Percentiles rank a stretch among this genome's conserved stretches.
Evolutionary conservation across 2,888 invertebrate genomes (phyloP).

Genomic region (Tetropium fuscum): DNA sequence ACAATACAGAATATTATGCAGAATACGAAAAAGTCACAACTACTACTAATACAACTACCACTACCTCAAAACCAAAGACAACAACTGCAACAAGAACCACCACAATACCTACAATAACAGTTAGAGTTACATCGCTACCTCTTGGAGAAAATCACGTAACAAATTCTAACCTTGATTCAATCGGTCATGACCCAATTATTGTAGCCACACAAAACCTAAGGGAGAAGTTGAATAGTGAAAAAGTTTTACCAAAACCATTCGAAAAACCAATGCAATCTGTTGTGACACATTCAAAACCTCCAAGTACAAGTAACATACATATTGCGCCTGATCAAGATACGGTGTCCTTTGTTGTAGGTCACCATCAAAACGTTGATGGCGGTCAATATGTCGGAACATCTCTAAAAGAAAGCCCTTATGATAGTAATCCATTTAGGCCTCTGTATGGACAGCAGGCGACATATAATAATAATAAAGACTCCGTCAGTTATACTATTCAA

Average conservation of each 20-base stretch:
- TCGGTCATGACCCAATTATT: slow-evolving; percentile 58
- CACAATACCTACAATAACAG: slow-evolving; percentile 35
- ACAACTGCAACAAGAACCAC: slow-evolving; percentile 37
- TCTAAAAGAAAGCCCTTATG: slow-evolving; percentile 68
- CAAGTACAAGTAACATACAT: slow-evolving; percentile 74
- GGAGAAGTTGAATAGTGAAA: slow-evolving; percentile 63
- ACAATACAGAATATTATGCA: slow-evolving; percentile 25
- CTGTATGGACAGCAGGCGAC: slow-evolving; percentile 48
- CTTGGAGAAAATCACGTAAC: slow-evolving; percentile 63
- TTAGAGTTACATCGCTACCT: slow-evolving; percentile 63
- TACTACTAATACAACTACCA: slow-evolving; percentile 35
- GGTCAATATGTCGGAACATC: slow-evolving; percentile 66
- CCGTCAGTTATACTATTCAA: slow-evolving; percentile 41
- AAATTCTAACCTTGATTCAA: slow-evolving; percentile 36
- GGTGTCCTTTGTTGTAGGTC: slow-evolving; percentile 74
- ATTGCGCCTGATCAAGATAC: slow-evolving; percentile 75
- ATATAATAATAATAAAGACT: slow-evolving; percentile 38
- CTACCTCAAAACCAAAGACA: slow-evolving; percentile 16
- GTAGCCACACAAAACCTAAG: slow-evolving; percentile 62
- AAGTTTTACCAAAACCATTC: slow-evolving; percentile 55
- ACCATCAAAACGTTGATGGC: slow-evolving; percentile 71
- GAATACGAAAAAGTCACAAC: slow-evolving; percentile 40
- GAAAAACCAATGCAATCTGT: slow-evolving; percentile 42
- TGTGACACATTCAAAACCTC: slow-evolving; percentile 49
- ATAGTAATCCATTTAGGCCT: slow-evolving; percentile 61